A percentile compares a stretch with the other conserved stretches of the same genome.
phyloP scores from a whole-genome alignment of 2,888 invertebrate species.

The Pasiphila rectangulata region DNA sequence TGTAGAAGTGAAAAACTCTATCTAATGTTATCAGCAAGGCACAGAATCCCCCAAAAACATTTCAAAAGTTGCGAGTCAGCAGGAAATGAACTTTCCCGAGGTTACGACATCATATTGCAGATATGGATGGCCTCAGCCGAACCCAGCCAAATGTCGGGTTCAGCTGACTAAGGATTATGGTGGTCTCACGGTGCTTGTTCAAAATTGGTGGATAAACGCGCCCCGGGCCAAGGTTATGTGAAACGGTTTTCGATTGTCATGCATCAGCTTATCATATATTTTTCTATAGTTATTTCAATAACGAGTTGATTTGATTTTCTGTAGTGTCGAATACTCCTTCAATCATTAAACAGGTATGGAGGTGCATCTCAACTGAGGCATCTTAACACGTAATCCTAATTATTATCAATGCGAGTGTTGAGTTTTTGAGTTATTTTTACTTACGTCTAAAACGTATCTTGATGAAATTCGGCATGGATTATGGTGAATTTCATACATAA shows the following conservation, averaged over 20 bases:
- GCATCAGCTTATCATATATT: neutral
- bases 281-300: neutral
- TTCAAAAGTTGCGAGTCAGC: conserved; percentile 22
- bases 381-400: too few species aligned
- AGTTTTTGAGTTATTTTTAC: too few species aligned
- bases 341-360: too few species aligned
- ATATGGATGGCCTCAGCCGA: conserved; percentile 21
- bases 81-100: conserved; percentile 14
- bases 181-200: conserved; percentile 6
- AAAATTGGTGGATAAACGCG: conserved; percentile 8
- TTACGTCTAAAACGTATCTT: too few species aligned
- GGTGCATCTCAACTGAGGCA: too few species aligned
- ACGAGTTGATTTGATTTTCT: too few species aligned
- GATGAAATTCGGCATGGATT: too few species aligned
- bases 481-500: too few species aligned
- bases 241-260: neutral
- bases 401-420: too few species aligned
- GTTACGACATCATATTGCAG: conserved; percentile 28
- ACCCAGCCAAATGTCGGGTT: conserved; percentile 15
- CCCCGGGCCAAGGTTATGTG: neutral
- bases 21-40: conserved; percentile 8
- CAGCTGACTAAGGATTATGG: conserved; percentile 29
- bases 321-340: too few species aligned
- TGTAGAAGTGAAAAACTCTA: conserved; percentile 6
- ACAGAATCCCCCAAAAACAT: conserved; percentile 16